phyloP scores from a whole-genome alignment of 2,888 invertebrate species.

The Lutraria lutraria region DNA sequence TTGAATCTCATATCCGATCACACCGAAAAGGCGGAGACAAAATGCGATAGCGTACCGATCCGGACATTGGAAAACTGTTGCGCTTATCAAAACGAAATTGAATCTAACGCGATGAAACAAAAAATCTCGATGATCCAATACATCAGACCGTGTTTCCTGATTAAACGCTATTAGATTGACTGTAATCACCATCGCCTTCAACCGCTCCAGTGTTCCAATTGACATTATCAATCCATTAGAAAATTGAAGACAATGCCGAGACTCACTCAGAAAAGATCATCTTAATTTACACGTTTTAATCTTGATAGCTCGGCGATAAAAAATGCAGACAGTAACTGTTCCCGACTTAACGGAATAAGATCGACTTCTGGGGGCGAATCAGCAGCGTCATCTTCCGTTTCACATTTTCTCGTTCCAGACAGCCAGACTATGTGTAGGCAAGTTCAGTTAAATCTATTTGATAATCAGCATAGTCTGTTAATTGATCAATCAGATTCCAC shows the following conservation, averaged over 20 bases:
- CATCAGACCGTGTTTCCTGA: background rate
- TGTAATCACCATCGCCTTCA: background rate
- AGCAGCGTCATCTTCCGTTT: background rate
- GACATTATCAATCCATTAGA: constrained; percentile 13
- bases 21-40: background rate
- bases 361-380: background rate
- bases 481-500: too few species aligned
- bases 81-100: constrained; percentile 4
- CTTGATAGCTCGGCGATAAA: background rate
- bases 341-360: background rate
- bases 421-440: background rate
- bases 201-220: background rate
- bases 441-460: background rate
- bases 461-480: too few species aligned
- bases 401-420: background rate
- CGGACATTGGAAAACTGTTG: constrained; percentile 16
- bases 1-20: background rate
- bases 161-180: constrained; percentile 3
- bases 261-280: background rate
- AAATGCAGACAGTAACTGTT: background rate
- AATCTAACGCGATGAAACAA: background rate
- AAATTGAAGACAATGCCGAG: constrained; percentile 15
- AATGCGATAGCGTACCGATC: background rate
- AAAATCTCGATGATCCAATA: background rate
- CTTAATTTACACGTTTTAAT: background rate